Percentiles rank a stretch among this genome's conserved stretches.
Conservation (phyloP, 2,113 vertebrate genomes). For the Raphicerus campestris region DNA sequence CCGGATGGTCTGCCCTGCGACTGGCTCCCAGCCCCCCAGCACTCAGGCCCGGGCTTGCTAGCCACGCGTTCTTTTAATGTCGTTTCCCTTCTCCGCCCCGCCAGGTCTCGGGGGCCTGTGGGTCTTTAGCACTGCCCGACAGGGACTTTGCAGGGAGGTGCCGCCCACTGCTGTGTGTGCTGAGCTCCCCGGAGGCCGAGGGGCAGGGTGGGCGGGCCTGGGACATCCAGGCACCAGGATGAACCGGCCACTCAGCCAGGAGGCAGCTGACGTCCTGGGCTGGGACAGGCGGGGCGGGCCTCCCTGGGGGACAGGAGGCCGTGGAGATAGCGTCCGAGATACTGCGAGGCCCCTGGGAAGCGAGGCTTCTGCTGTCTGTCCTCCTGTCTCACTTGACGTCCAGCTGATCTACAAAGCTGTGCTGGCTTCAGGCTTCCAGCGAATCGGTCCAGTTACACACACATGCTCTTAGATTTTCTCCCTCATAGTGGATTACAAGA, state of each 20-base stretch:
- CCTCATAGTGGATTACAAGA: not conserved
- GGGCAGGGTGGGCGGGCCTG: not conserved
- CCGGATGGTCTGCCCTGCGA: too few relatives aligned
- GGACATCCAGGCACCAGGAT: not conserved
- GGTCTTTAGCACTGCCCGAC: not conserved
- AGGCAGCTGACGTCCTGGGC: not conserved
- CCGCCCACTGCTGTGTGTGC: not conserved
- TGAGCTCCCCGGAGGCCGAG: not conserved
- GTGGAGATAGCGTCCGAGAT: not conserved
- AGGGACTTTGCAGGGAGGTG: not conserved
- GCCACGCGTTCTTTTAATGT: accelerated
- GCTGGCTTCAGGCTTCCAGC: not conserved
- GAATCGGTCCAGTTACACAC: not conserved
- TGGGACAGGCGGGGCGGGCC: not conserved
- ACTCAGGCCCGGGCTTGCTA: not conserved
- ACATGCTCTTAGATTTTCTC: not conserved
- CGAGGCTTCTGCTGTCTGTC: not conserved
- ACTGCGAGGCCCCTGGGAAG: not conserved
- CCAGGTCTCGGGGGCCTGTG: not conserved
- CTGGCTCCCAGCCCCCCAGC: not conserved
- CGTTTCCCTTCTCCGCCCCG: accelerated
- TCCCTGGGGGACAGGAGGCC: not conserved
- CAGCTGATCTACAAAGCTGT: too few relatives aligned
- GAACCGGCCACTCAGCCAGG: not conserved
- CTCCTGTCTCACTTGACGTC: accelerated